phyloP scores from a whole-genome alignment of 2,888 invertebrate genomes.

The Acleris emargana region DNA sequence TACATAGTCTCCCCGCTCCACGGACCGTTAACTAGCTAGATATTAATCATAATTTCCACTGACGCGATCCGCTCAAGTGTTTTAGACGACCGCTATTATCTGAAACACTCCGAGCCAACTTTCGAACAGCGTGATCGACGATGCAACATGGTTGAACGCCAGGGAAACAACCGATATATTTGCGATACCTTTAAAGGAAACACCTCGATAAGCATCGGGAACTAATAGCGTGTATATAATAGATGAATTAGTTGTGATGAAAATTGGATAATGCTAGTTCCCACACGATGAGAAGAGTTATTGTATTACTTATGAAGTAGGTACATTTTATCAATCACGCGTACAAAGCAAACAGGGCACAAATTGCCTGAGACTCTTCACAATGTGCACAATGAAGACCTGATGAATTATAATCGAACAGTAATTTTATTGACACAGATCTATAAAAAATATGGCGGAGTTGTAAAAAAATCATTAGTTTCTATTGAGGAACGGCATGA shows the following conservation, averaged over 20 bases:
- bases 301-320: constrained; percentile 16
- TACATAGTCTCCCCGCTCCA: constrained; percentile 29
- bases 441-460: constrained; percentile 37
- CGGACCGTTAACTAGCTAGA: constrained; percentile 66
- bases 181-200: constrained; percentile 38
- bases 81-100: constrained; percentile 75
- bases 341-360: constrained; percentile 39
- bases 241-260: constrained; percentile 44
- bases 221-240: constrained; percentile 20
- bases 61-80: constrained; percentile 75
- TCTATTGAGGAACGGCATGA: constrained; percentile 52
- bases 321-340: constrained; percentile 32
- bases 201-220: constrained; percentile 23
- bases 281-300: constrained; percentile 48
- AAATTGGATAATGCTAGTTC: constrained; percentile 73
- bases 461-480: constrained; percentile 56
- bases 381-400: constrained; percentile 38
- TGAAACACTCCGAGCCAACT: constrained; percentile 55
- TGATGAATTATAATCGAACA: constrained; percentile 37
- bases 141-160: constrained; percentile 44
- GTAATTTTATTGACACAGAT: constrained; percentile 41
- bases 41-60: constrained; percentile 80
- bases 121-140: constrained; percentile 48
- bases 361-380: constrained; percentile 44
- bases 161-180: constrained; percentile 37